A percentile compares a stretch with the other conserved stretches of the same genome.
phyloP scores from a whole-genome alignment of 1,140 invertebrate genomes.

The Micrasema longulum region DNA sequence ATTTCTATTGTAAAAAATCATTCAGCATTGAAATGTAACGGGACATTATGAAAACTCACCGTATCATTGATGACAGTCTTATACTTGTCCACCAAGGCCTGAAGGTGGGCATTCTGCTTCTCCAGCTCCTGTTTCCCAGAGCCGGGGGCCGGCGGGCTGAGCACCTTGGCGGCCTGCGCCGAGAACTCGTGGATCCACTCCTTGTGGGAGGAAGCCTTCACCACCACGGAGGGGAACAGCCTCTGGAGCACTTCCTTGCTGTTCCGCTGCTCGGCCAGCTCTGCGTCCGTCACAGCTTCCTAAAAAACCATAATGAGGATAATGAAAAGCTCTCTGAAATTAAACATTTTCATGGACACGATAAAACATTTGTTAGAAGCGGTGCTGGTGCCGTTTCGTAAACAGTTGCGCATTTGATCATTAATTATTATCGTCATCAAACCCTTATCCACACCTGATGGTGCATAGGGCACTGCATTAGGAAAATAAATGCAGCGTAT shows the following conservation, averaged over 20 bases:
- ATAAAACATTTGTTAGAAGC: too few relatives aligned
- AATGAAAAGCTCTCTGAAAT: too few relatives aligned
- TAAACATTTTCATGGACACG: too few relatives aligned
- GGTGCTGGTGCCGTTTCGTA: too few relatives aligned
- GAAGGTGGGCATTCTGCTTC: slow-evolving; percentile 72
- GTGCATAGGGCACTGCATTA: too few relatives aligned
- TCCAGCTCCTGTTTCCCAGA: slow-evolving; percentile 59
- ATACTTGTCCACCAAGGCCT: slow-evolving; percentile 76
- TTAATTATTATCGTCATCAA: too few relatives aligned
- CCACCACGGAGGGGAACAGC: slow-evolving; percentile 71
- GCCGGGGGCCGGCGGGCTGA: slow-evolving; percentile 38
- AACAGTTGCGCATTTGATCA: too few relatives aligned
- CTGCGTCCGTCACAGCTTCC: slow-evolving; percentile 66
- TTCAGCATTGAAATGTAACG: too few relatives aligned
- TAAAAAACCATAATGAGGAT: slow-evolving; percentile 59
- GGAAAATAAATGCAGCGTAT: too few relatives aligned
- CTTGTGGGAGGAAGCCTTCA: slow-evolving; percentile 58
- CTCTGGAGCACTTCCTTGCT: slow-evolving; percentile 70
- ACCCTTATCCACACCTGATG: too few relatives aligned
- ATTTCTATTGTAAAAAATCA: too few relatives aligned
- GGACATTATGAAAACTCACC: too few relatives aligned
- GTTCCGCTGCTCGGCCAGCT: slow-evolving; percentile 68
- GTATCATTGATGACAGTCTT: slow-evolving; percentile 81
- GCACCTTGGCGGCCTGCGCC: slow-evolving; percentile 61
- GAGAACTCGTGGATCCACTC: slow-evolving; percentile 71